Evolutionary conservation across 2,888 invertebrate species (phyloP).

Genomic region (Scaptomyza tumidula): DNA sequence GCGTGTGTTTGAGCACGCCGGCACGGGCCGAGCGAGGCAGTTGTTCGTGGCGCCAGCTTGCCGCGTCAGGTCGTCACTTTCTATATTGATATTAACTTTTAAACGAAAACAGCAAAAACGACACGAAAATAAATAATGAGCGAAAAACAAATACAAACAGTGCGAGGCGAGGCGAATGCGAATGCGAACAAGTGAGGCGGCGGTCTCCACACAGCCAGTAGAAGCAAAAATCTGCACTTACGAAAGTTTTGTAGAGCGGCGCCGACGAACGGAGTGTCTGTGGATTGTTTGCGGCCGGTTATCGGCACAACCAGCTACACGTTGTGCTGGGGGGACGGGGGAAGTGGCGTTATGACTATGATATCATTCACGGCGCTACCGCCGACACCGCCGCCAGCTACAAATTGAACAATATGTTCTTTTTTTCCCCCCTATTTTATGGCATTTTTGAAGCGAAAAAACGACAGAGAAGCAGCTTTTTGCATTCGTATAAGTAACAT

Average conservation of each 20-base stretch:
- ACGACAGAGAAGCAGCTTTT: too few relatives aligned
- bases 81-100: constrained; percentile 82
- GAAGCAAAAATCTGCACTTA: constrained; percentile 62
- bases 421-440: background rate
- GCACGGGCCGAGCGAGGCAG: constrained; percentile 57
- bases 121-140: constrained; percentile 76
- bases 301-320: constrained; percentile 42
- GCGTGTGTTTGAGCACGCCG: constrained; percentile 75
- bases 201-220: constrained; percentile 10
- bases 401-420: constrained; percentile 57
- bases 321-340: constrained; percentile 5
- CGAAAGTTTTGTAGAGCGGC: constrained; percentile 55
- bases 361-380: constrained; percentile 69
- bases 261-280: constrained; percentile 34
- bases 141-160: constrained; percentile 71
- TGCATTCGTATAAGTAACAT: too few relatives aligned
- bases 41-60: constrained; percentile 81
- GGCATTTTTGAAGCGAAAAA: too few relatives aligned
- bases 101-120: constrained; percentile 78
- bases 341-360: constrained; percentile 57
- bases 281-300: constrained; percentile 46
- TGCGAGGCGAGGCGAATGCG: constrained; percentile 42
- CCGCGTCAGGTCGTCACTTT: constrained; percentile 83
- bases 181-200: constrained; percentile 52
- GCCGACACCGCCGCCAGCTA: constrained; percentile 40